These are phyloP conservation scores for Celastrina argiolus DNA, from an alignment of 2,888 invertebrate genomes.

Conservation along the genomic window DNA sequence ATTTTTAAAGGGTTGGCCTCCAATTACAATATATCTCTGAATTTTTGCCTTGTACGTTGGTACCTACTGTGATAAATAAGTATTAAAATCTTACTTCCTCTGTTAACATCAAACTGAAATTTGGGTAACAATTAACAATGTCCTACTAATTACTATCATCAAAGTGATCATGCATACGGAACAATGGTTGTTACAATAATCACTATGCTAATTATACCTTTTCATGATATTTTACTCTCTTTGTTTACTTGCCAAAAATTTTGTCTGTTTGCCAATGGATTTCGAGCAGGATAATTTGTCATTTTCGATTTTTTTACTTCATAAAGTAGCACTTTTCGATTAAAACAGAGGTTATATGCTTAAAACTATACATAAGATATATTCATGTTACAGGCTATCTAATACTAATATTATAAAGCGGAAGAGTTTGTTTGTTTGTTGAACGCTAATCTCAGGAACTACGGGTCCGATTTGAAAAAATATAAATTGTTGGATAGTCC, in stretches of 20 bases:
- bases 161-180: neutral
- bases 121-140: neutral
- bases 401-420: too few species aligned
- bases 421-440: too few species aligned
- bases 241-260: neutral
- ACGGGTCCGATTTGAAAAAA: too few species aligned
- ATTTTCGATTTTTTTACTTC: neutral
- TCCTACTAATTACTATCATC: neutral
- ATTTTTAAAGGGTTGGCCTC: too few species aligned
- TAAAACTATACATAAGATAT: neutral
- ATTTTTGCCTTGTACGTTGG: too few species aligned
- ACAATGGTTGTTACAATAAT: constrained; percentile 2
- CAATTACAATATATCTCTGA: too few species aligned
- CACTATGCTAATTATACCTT: neutral
- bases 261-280: neutral
- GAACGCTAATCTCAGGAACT: too few species aligned
- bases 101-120: neutral
- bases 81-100: neutral
- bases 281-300: neutral
- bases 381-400: too few species aligned
- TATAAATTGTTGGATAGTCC: too few species aligned
- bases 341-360: neutral
- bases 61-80: too few species aligned
- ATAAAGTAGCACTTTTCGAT: neutral
- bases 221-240: neutral